phyloP scores from a whole-genome alignment of 1,140 invertebrate species.

The Hyles euphorbiae region DNA sequence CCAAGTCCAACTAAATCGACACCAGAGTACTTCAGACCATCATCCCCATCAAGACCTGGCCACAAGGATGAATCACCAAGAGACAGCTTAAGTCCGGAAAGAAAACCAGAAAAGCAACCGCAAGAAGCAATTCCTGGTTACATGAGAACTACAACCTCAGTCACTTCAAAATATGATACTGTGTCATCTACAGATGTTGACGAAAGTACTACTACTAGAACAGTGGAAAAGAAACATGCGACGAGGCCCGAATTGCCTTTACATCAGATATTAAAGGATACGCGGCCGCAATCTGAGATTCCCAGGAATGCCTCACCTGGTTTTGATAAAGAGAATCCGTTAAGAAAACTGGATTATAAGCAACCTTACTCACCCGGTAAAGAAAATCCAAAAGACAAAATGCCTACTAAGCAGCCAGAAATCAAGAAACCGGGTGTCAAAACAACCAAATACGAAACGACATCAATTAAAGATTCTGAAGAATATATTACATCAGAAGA shows the following conservation, averaged over 20 bases:
- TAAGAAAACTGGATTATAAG: background rate
- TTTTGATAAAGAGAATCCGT: background rate
- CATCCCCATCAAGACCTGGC: background rate
- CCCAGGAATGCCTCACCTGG: background rate
- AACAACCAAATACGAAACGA: slow-evolving; percentile 16
- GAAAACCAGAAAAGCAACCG: slow-evolving; percentile 1
- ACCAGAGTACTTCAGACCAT: background rate
- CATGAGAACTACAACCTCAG: slow-evolving; percentile 10
- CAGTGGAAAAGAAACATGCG: slow-evolving; percentile 3
- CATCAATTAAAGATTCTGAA: slow-evolving; percentile 6
- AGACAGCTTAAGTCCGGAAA: slow-evolving; percentile 2
- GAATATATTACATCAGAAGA: slow-evolving; percentile 6
- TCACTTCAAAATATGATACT: slow-evolving; percentile 7
- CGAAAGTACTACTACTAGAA: background rate
- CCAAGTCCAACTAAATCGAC: background rate
- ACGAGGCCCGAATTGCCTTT: background rate
- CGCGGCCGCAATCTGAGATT: background rate
- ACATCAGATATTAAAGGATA: slow-evolving; percentile 4
- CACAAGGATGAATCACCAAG: background rate
- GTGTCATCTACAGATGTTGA: background rate
- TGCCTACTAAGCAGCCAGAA: background rate
- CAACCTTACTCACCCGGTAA: background rate
- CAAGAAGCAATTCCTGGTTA: slow-evolving; percentile 7
- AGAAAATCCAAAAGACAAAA: too few relatives aligned
- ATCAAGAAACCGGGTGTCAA: slow-evolving; percentile 13